Percentiles rank a stretch among this genome's conserved stretches.
Conservation (phyloP, 2,113 vertebrate genomes). For the Sterna hirundo region DNA sequence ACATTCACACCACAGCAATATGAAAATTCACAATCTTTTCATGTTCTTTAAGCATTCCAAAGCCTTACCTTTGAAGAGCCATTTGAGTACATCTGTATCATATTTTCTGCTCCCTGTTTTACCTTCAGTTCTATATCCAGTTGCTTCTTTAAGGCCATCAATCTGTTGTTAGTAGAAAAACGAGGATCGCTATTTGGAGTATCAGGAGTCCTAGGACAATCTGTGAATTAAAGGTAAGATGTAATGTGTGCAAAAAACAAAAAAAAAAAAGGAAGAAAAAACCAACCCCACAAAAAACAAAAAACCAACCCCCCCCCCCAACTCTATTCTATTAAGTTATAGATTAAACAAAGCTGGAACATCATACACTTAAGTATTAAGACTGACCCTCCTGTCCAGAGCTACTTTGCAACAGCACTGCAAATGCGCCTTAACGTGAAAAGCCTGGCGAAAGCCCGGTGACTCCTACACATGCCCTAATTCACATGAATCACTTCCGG, state of each 20-base stretch:
- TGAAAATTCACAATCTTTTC: neutral
- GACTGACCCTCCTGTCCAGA: neutral
- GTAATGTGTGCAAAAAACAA: neutral
- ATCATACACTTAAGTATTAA: neutral
- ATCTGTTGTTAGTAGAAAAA: constrained; percentile 84
- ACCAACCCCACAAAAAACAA: neutral
- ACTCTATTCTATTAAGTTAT: neutral
- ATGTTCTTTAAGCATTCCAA: constrained; percentile 2
- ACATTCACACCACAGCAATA: neutral
- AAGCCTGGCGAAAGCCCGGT: neutral
- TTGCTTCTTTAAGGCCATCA: constrained; percentile 94
- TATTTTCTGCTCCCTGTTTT: constrained; percentile 98
- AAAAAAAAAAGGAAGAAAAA: neutral
- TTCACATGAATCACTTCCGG: constrained; percentile 41
- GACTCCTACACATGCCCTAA: constrained; percentile 32
- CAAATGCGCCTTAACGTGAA: constrained; percentile 40
- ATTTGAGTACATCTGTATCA: constrained; percentile 99
- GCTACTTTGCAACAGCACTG: neutral
- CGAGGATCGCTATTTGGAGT: constrained; percentile 91
- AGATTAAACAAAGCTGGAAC: neutral
- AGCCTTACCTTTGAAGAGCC: constrained; percentile 92
- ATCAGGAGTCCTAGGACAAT: constrained; percentile 93
- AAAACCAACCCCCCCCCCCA: rapidly evolving
- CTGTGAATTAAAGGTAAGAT: constrained; percentile 71
- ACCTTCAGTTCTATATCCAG: constrained; percentile 98